Percentiles rank a stretch among this genome's conserved stretches.
Conservation (phyloP, 2,113 vertebrate genomes). For the Hiodon alosoides region DNA sequence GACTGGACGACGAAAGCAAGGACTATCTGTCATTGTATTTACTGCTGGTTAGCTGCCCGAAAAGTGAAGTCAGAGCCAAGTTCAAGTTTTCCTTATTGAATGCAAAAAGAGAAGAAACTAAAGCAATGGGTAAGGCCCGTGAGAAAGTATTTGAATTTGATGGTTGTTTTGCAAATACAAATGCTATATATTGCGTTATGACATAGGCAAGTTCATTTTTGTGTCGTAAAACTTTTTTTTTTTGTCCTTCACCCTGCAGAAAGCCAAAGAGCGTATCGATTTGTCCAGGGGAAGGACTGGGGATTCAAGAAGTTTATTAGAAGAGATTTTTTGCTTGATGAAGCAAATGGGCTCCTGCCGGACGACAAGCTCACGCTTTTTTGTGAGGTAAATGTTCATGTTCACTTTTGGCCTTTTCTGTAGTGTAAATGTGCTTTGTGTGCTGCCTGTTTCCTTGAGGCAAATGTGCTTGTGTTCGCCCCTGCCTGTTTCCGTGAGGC, state of each 20-base stretch:
- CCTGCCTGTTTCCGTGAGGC: too few relatives aligned
- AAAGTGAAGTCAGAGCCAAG: conserved; percentile 99
- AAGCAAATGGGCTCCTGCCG: conserved; percentile 93
- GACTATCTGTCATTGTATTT: conserved; percentile 96
- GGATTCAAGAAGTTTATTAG: conserved; percentile 99
- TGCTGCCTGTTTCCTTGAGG: neutral
- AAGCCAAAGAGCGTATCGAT: conserved; percentile 99
- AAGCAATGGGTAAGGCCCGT: conserved; percentile 89
- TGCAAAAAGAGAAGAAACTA: conserved; percentile 95
- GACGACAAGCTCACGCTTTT: conserved; percentile 97
- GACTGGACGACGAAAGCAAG: conserved; percentile 98
- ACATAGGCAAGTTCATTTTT: neutral
- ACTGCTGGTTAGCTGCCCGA: conserved; percentile 97
- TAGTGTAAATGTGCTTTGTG: neutral
- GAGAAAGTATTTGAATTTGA: neutral
- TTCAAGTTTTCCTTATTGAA: conserved; percentile 98
- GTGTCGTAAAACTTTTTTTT: conserved; percentile 16
- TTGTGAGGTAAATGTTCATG: conserved; percentile 78
- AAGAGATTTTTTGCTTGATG: conserved; percentile 96
- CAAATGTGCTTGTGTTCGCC: neutral
- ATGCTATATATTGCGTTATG: neutral
- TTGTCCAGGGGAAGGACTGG: conserved; percentile 99
- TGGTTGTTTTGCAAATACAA: neutral
- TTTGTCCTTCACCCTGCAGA: conserved; percentile 57
- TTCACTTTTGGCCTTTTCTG: neutral